phyloP scores from a whole-genome alignment of 2,888 invertebrate genomes.

The Lithophane leautieri region DNA sequence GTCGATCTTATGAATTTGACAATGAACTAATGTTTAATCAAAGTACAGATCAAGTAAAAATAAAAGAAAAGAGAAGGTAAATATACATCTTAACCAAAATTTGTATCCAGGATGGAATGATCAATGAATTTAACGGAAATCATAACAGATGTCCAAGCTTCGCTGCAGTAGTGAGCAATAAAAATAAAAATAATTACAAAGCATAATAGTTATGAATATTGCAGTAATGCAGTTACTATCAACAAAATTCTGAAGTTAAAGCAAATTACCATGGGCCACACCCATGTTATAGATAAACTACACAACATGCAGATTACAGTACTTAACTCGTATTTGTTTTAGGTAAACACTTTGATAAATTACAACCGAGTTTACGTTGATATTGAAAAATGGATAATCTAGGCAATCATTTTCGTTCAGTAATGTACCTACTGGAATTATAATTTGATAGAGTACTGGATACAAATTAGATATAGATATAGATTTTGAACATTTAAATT shows the following conservation, averaged over 20 bases:
- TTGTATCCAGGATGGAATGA: background rate
- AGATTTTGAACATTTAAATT: slow-evolving; percentile 33
- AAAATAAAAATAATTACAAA: background rate
- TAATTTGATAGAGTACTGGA: slow-evolving; percentile 57
- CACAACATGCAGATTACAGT: slow-evolving; percentile 31
- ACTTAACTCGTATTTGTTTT: slow-evolving; percentile 48
- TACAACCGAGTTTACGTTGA: slow-evolving; percentile 42
- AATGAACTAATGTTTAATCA: background rate
- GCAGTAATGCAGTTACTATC: background rate
- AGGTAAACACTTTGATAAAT: slow-evolving; percentile 55
- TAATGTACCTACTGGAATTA: slow-evolving; percentile 28
- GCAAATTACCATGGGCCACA: slow-evolving; percentile 16
- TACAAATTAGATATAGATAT: slow-evolving; percentile 50
- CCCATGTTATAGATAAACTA: slow-evolving; percentile 12
- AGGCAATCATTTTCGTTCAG: slow-evolving; percentile 42
- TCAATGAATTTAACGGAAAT: background rate
- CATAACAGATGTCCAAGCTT: background rate
- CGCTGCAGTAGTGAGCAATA: background rate
- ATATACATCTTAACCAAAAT: background rate
- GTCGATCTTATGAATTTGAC: background rate
- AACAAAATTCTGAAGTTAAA: background rate
- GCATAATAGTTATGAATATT: background rate
- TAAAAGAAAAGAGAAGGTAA: background rate
- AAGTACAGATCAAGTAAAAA: background rate
- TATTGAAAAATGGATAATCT: slow-evolving; percentile 58